phyloP scores from a whole-genome alignment of 2,888 invertebrate genomes.

The Gymnosoma rotundatum region DNA sequence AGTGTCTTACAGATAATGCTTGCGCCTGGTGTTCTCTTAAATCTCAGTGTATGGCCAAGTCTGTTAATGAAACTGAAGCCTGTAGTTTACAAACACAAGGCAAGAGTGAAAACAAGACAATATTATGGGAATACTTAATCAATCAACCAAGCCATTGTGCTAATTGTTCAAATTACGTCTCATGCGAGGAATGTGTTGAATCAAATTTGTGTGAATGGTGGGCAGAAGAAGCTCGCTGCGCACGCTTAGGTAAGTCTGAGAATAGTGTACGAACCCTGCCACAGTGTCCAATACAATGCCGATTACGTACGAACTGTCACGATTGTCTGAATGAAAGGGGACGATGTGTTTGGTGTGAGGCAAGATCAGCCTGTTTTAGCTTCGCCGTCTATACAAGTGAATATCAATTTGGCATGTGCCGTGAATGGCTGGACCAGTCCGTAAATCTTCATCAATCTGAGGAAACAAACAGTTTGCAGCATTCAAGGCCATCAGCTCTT shows the following conservation, averaged over 20 bases:
- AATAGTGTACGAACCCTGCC: constrained; percentile 86
- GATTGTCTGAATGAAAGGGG: constrained; percentile 93
- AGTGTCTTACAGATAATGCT: constrained; percentile 92
- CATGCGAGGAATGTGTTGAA: constrained; percentile 91
- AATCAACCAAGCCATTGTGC: constrained; percentile 92
- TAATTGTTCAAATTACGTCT: constrained; percentile 94
- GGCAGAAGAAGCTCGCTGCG: constrained; percentile 93
- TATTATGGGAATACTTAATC: constrained; percentile 89
- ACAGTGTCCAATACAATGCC: constrained; percentile 92
- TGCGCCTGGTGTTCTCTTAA: constrained; percentile 96
- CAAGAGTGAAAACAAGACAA: constrained; percentile 57
- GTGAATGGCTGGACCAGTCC: constrained; percentile 95
- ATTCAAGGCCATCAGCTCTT: constrained; percentile 47
- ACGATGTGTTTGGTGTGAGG: constrained; percentile 97
- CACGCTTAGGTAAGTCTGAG: constrained; percentile 88
- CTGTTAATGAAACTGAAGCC: constrained; percentile 86
- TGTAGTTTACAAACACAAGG: constrained; percentile 80
- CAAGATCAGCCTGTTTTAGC: constrained; percentile 94
- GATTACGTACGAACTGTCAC: constrained; percentile 89
- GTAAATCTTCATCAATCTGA: constrained; percentile 80
- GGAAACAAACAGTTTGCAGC: constrained; percentile 51
- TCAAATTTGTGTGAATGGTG: constrained; percentile 95
- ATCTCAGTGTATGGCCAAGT: constrained; percentile 87
- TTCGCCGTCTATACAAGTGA: constrained; percentile 98
- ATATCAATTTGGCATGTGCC: constrained; percentile 95